Percentiles rank a stretch among this genome's conserved stretches.
phyloP scores from a whole-genome alignment of 1,140 invertebrate species.

The Drosophila tsacasi region DNA sequence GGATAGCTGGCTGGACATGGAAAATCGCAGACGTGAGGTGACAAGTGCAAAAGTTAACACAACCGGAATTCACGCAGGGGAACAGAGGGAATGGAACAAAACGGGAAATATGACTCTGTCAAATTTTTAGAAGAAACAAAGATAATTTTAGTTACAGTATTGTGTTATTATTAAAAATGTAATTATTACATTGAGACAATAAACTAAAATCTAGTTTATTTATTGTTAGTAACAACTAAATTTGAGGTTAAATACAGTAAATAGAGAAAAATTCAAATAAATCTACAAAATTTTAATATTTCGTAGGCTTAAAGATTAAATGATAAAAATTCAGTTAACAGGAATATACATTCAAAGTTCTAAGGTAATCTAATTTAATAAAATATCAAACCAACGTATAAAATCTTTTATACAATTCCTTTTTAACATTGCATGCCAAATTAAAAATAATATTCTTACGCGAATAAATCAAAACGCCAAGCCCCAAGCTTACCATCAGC shows the following conservation, averaged over 20 bases:
- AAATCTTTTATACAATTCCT: background rate
- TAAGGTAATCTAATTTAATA: background rate
- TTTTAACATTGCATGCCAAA: background rate
- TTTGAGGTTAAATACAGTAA: background rate
- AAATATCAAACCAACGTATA: background rate
- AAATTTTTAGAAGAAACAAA: background rate
- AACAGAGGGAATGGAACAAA: constrained; percentile 3
- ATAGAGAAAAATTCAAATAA: no score
- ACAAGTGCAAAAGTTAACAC: constrained; percentile 68
- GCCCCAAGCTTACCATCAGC: background rate
- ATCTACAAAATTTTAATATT: no score
- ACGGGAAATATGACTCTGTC: background rate
- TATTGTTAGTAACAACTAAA: background rate
- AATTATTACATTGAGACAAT: no score
- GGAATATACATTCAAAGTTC: no score
- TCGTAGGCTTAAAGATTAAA: no score
- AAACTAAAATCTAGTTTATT: no score
- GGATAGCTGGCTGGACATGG: constrained; percentile 32
- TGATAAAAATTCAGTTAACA: no score
- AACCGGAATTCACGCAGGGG: background rate
- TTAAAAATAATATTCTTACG: background rate
- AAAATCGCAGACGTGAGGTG: constrained; percentile 39
- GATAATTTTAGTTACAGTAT: background rate
- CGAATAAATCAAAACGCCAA: constrained; percentile 13
- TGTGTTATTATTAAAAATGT: no score